Conservation (phyloP, 2,888 invertebrate species). For the Dasysyrphus tricinctus region DNA sequence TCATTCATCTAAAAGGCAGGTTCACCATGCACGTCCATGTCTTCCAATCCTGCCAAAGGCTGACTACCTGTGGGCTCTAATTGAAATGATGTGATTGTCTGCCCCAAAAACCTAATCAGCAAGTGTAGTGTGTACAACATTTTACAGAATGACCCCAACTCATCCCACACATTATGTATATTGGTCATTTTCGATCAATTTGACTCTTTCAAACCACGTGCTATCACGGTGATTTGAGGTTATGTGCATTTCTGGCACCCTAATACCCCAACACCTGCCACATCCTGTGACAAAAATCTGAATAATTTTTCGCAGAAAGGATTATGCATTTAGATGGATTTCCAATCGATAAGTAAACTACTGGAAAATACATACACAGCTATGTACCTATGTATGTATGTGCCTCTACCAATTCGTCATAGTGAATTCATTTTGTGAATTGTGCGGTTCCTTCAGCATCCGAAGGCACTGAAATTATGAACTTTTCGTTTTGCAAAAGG, state of each 20-base stretch:
- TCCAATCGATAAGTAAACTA: slow-evolving; percentile 27
- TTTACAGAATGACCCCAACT: slow-evolving; percentile 24
- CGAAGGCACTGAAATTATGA: slow-evolving; percentile 9
- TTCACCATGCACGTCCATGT: neutral
- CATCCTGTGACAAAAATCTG: slow-evolving; percentile 14
- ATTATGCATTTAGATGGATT: slow-evolving; percentile 44
- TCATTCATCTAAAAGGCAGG: slow-evolving; percentile 29
- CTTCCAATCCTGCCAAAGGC: neutral
- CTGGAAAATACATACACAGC: neutral
- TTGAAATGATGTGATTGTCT: slow-evolving; percentile 45
- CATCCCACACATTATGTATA: neutral
- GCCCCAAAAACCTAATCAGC: slow-evolving; percentile 47
- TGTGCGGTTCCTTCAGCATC: slow-evolving; percentile 15
- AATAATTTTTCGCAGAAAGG: slow-evolving; percentile 40
- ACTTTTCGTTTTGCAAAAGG: neutral
- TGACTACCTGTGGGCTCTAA: slow-evolving; percentile 34
- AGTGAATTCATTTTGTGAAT: slow-evolving; percentile 31
- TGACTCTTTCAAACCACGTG: slow-evolving; percentile 40
- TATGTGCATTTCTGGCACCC: slow-evolving; percentile 9
- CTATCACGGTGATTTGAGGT: slow-evolving; percentile 39
- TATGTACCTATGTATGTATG: neutral
- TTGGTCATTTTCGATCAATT: slow-evolving; percentile 42
- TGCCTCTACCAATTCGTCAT: neutral
- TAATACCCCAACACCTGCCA: slow-evolving; percentile 40
- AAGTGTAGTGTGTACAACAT: slow-evolving; percentile 34